phyloP scores from a whole-genome alignment of 2,113 vertebrate species.

The Emydocephalus ijimae region DNA sequence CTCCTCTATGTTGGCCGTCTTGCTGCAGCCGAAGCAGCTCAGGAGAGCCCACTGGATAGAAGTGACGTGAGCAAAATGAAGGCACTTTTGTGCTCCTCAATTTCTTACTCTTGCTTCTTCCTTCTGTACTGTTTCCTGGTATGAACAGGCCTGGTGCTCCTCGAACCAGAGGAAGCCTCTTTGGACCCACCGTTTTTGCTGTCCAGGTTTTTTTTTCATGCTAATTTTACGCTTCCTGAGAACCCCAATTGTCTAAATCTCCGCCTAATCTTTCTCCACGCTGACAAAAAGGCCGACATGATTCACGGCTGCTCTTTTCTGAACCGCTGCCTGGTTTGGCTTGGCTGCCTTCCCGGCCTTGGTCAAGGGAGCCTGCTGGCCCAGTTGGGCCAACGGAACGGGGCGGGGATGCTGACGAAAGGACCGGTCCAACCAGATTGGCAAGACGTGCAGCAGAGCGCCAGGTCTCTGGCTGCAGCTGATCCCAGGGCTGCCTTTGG shows the following conservation, averaged over 20 bases:
- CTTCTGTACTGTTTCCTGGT: neutral
- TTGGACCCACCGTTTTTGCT: neutral
- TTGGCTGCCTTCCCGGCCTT: neutral
- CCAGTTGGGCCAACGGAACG: neutral
- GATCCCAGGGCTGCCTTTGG: neutral
- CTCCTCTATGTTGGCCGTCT: fast-evolving
- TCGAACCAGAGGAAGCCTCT: neutral
- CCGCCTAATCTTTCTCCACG: neutral
- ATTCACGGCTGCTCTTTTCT: neutral
- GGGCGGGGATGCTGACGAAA: neutral
- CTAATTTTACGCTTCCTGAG: neutral
- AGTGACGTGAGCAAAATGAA: neutral
- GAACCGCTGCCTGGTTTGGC: neutral
- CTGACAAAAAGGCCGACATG: neutral
- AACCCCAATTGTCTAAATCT: neutral
- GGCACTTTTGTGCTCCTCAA: neutral
- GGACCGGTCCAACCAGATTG: neutral
- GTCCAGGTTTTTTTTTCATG: neutral
- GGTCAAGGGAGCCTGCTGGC: neutral
- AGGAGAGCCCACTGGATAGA: neutral
- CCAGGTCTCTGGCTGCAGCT: neutral
- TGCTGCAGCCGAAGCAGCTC: neutral
- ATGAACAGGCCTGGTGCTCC: neutral
- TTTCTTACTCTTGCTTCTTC: neutral
- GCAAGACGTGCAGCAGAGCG: neutral